Percentiles rank a stretch among this genome's conserved stretches.
Conservation (phyloP, 1,140 invertebrate species). For the Myzus persicae region DNA sequence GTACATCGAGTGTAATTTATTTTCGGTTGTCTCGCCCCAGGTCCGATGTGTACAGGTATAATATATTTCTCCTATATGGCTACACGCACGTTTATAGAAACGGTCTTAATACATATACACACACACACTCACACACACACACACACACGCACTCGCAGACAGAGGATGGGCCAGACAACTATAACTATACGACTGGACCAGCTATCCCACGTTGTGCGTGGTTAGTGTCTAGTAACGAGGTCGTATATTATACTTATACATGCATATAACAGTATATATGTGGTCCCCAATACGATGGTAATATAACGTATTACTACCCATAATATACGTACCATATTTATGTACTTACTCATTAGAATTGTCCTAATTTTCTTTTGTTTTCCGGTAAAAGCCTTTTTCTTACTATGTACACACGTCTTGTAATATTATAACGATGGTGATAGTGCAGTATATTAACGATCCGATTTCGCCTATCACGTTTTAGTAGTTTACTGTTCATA, state of each 20-base stretch:
- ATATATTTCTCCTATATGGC: not conserved
- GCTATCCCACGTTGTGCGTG: not conserved
- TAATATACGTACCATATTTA: too few relatives aligned
- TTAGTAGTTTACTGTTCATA: not conserved
- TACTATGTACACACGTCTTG: not conserved
- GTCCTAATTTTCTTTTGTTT: too few relatives aligned
- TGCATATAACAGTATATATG: not conserved
- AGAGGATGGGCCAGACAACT: not conserved
- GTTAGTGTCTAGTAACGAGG: not conserved
- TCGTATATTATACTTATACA: not conserved
- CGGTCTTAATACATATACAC: not conserved
- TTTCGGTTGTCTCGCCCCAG: conserved; percentile 52
- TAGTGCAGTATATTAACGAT: not conserved
- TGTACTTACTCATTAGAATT: too few relatives aligned
- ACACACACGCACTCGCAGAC: not conserved
- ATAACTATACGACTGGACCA: not conserved
- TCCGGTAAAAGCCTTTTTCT: too few relatives aligned
- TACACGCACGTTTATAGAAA: not conserved
- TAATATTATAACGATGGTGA: not conserved
- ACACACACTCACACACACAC: too few relatives aligned
- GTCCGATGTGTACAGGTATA: not conserved
- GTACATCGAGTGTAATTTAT: conserved; percentile 52
- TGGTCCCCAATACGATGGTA: not conserved
- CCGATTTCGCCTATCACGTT: not conserved
- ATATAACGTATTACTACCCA: not conserved